Evolutionary conservation across 2,888 invertebrate genomes (phyloP).

Genomic region (Amiota mariae): DNA sequence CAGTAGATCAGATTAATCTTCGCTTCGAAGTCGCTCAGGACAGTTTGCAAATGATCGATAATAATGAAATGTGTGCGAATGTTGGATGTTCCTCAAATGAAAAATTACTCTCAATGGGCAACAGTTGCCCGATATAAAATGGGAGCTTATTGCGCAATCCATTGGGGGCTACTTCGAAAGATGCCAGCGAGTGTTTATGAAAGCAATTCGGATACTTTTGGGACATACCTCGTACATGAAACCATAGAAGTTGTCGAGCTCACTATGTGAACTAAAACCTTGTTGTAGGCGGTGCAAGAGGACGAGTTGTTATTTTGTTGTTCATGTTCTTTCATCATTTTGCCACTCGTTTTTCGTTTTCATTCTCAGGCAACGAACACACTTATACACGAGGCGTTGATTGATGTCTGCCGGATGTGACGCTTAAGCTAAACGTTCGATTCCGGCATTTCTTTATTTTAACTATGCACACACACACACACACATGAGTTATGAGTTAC

Average conservation of each 20-base stretch:
- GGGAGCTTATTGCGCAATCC: too few species aligned
- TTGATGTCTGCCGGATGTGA: conserved; percentile 29
- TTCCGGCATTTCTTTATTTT: conserved; percentile 15
- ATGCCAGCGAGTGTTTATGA: too few species aligned
- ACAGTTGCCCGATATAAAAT: too few species aligned
- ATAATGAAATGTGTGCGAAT: too few species aligned
- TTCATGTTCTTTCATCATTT: neutral
- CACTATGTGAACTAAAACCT: conserved; percentile 1
- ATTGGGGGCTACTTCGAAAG: too few species aligned
- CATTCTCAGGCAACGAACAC: too few species aligned
- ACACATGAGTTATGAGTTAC: conserved; percentile 10
- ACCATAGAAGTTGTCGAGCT: neutral
- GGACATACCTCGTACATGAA: neutral
- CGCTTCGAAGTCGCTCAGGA: too few species aligned
- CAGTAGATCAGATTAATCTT: too few species aligned
- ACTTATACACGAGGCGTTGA: conserved; percentile 11
- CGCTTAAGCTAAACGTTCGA: conserved; percentile 23
- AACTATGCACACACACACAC: neutral
- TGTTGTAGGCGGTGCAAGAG: neutral
- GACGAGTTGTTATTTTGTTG: neutral
- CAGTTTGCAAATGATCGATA: too few species aligned
- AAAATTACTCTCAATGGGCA: too few species aligned
- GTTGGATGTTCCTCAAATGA: too few species aligned
- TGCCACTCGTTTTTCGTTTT: neutral
- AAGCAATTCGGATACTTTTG: neutral